Conservation (phyloP, 35 echinoderm and acorn worm genomes). For the Eucidaris tribuloides region DNA sequence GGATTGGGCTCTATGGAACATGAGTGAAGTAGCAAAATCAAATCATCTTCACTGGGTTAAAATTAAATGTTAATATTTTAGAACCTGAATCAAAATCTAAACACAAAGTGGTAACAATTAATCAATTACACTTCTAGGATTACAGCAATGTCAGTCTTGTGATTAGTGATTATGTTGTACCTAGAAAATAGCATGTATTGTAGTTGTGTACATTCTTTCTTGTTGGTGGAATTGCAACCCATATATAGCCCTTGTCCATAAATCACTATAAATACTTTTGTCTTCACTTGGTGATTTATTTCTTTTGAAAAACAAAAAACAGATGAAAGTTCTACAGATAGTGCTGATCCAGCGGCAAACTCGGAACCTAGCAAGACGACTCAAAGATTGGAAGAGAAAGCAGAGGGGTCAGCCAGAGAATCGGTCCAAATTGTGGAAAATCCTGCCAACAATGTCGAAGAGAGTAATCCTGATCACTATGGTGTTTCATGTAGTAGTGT, state of each 20-base stretch:
- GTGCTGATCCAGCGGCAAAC: background rate
- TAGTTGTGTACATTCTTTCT: background rate
- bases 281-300: too few species aligned
- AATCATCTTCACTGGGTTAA: too few species aligned
- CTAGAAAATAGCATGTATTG: background rate
- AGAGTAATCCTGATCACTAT: background rate
- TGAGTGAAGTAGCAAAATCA: too few species aligned
- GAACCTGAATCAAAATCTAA: too few species aligned
- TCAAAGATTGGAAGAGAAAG: background rate
- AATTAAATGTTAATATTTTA: too few species aligned
- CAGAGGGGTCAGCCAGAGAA: background rate
- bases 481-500: background rate
- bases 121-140: background rate
- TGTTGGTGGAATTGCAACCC: background rate
- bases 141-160: background rate
- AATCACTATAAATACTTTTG: background rate
- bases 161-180: background rate
- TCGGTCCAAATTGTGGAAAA: background rate
- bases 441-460: background rate
- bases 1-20: too few species aligned
- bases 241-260: background rate
- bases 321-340: conserved; percentile 15
- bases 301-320: too few species aligned
- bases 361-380: background rate
- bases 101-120: too few species aligned